Conservation (phyloP, 35 echinoderm and acorn worm genomes). For the Heliocidaris tuberculata region DNA sequence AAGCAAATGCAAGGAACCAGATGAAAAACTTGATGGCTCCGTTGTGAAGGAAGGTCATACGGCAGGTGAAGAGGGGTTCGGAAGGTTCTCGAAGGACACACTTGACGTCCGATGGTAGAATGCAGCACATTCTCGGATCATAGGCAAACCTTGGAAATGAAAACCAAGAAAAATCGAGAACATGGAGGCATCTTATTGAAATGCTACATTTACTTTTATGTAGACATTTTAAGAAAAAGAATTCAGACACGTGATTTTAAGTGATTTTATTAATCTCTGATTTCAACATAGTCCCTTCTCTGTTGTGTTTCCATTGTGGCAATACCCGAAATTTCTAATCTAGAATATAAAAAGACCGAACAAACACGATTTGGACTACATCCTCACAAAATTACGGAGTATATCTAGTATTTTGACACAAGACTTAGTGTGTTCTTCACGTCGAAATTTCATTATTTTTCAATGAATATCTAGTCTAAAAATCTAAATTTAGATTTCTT, state of each 20-base stretch:
- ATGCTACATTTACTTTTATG: too few species aligned
- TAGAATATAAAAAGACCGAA: background rate
- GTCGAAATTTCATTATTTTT: background rate
- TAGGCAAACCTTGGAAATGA: constrained; percentile 28
- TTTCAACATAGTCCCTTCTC: background rate
- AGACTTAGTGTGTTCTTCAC: too few species aligned
- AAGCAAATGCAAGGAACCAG: constrained; percentile 73
- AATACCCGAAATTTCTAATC: background rate
- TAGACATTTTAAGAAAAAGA: too few species aligned
- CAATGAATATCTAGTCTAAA: background rate
- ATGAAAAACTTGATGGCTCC: constrained; percentile 53
- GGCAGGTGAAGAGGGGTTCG: constrained; percentile 61
- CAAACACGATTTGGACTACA: background rate
- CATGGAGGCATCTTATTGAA: too few species aligned
- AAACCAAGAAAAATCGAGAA: background rate
- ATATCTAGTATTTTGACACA: background rate
- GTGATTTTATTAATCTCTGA: background rate
- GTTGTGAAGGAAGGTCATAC: constrained; percentile 62
- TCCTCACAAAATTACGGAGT: background rate
- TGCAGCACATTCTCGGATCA: constrained; percentile 51
- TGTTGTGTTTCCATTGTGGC: too few species aligned
- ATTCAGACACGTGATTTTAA: too few species aligned
- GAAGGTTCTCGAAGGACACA: constrained; percentile 48
- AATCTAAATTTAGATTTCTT: background rate
- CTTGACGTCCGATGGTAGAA: background rate